Conservation (phyloP, 1,140 invertebrate species). For the Calycopis cecrops region DNA sequence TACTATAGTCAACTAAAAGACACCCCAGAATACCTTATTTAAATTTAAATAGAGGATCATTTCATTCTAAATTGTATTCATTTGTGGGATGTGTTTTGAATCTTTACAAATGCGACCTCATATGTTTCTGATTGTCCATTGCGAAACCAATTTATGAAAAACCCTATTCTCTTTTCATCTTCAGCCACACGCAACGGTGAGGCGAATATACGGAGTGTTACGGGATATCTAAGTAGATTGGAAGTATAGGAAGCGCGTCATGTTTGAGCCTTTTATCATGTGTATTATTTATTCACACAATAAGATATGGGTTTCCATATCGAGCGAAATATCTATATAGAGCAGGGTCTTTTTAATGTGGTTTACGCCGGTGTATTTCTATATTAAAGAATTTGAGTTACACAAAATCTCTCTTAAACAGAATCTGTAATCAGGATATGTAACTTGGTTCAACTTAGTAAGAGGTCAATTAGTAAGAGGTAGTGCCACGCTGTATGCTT, state of each 20-base stretch:
- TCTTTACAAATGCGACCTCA: conserved; percentile 66
- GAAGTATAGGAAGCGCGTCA: conserved; percentile 35
- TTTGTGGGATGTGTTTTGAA: conserved; percentile 60
- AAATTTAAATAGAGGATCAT: conserved; percentile 61
- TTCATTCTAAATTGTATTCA: conserved; percentile 69
- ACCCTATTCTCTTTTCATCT: conserved; percentile 21
- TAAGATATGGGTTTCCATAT: conserved; percentile 40
- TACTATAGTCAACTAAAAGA: no score
- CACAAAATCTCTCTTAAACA: no score
- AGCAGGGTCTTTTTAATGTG: conserved; percentile 19
- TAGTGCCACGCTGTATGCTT: no score
- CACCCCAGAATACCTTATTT: conserved; percentile 32
- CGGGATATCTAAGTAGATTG: conserved; percentile 42
- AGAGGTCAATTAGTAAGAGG: no score
- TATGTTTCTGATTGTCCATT: conserved; percentile 42
- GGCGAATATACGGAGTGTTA: conserved; percentile 25
- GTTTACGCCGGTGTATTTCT: no score
- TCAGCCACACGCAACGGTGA: conserved; percentile 24
- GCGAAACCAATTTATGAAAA: conserved; percentile 29
- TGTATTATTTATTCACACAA: conserved; percentile 58
- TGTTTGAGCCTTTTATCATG: conserved; percentile 49
- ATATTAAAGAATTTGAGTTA: no score
- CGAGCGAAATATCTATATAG: conserved; percentile 26
- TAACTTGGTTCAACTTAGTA: no score
- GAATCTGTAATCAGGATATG: no score